Base-by-base conservation (phyloP, 2,797 vertebrate species). In the Malurus splendens region DNA sequence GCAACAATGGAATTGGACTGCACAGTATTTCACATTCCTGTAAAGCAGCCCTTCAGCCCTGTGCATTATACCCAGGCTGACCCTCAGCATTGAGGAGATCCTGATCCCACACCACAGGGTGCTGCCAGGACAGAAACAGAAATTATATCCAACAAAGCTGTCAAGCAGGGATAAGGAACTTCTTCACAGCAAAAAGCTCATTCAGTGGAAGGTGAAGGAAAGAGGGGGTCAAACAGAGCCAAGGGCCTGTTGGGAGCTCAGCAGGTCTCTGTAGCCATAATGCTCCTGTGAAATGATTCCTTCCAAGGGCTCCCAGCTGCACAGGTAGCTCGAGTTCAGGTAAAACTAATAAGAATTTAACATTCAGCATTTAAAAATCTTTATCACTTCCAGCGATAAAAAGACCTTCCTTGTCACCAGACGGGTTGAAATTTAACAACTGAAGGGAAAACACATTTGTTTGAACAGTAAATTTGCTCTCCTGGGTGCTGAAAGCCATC, bases 401-500 rank as follows among this genome's bases (percentile, higher is more conserved):
- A 78, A 86, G 47, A 55, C 48, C 47, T 68, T 87, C n/a, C 33
- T 32, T 39, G 33, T 25, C 45, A 82, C 36, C 61, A 72, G 25
- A n/a, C 4, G 74, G 51, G 42, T 55, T 84, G 50, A 57, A 77
- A n/a, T 82, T 80, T 62, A 65, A 54, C 65, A 80, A 22, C 68
- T 36, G 68, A 91, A 71, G 75, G 44, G 68, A 77, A 91, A 72
- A 71, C 1, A 2, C 65, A 72, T 77, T 93, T 92, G 47, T 84
- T 71, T 88, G 75, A 94, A 36, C 61, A 42, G 28, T 50, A 77
- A 57, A 77, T 92, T 90, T 45, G 36, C 61, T 82, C 75, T 87
- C 65, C 61, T 28, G 23, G 48, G 50, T 64, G 42, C 60, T 77
- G 30, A 82, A 93, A 91, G 67, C 28, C 57, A 79, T 71, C 57